These are phyloP conservation scores for Thalassoma bifasciatum DNA, from an alignment of 2,113 vertebrate species.

Conservation along the genomic window DNA sequence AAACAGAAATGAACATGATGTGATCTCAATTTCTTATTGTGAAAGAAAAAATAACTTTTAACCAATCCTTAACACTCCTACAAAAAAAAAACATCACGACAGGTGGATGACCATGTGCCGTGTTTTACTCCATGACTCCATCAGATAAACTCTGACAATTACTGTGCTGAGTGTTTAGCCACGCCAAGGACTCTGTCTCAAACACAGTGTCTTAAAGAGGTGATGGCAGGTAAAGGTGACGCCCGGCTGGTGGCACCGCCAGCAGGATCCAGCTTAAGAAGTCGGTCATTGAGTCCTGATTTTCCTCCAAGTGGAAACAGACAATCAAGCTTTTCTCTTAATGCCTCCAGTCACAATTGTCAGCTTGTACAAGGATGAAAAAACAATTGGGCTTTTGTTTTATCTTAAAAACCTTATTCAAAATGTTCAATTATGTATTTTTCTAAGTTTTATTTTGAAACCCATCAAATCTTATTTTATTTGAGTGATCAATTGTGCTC, in stretches of 20 bases:
- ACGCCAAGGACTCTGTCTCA: conserved; percentile 6
- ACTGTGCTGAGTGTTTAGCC: neutral
- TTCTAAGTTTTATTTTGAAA: no score
- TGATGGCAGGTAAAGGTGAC: conserved; percentile 39
- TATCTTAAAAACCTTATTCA: neutral
- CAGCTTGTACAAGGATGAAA: neutral
- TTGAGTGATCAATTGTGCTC: no score
- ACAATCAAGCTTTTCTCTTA: conserved; percentile 13
- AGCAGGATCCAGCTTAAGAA: conserved; percentile 50
- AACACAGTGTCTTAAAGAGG: conserved; percentile 31
- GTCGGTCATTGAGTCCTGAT: conserved; percentile 45
- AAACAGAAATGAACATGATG: neutral
- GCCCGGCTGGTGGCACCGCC: conserved; percentile 29
- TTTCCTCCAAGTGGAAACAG: conserved; percentile 22
- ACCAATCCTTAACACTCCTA: neutral
- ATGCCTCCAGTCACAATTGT: conserved; percentile 14
- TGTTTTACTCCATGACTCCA: neutral
- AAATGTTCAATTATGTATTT: no score
- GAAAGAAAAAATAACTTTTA: no score
- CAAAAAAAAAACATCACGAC: neutral
- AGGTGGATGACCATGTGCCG: neutral
- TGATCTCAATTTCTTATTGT: neutral
- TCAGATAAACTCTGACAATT: neutral
- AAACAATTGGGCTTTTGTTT: neutral
- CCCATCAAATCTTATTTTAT: no score